These are phyloP conservation scores for Ginglymostoma cirratum DNA, from an alignment of 2,113 vertebrate genomes.

Conservation along the genomic window DNA sequence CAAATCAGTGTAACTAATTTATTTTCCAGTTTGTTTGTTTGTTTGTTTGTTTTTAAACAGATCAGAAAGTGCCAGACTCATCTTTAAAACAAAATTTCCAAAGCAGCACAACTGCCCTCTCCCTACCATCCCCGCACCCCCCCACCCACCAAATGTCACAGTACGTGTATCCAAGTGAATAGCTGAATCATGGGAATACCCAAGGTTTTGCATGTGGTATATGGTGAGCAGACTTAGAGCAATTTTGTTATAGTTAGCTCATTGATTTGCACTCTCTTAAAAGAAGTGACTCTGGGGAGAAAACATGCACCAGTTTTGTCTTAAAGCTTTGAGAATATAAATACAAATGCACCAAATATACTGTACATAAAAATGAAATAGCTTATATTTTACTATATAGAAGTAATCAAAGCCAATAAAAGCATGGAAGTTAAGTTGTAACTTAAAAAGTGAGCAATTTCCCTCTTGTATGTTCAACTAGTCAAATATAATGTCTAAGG, in stretches of 20 bases:
- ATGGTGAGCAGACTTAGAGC: too few relatives aligned
- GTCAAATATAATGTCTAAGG: background rate
- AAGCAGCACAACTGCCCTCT: background rate
- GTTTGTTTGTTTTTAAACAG: too few relatives aligned
- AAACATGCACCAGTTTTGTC: background rate
- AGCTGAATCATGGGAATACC: background rate
- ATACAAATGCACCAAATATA: background rate
- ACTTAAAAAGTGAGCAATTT: background rate
- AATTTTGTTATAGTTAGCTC: background rate
- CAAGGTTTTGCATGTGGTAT: background rate
- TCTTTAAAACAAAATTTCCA: background rate
- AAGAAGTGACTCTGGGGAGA: background rate
- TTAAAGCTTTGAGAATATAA: background rate
- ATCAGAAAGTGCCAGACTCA: background rate
- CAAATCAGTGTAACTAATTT: background rate
- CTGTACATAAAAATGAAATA: background rate
- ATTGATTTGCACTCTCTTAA: too few relatives aligned
- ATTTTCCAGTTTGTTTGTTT: background rate
- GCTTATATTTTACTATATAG: too few relatives aligned
- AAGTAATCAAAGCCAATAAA: background rate
- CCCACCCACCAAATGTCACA: background rate
- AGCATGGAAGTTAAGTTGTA: background rate
- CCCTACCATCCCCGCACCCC: too few relatives aligned
- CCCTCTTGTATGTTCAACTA: too few relatives aligned
- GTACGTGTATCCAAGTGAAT: background rate